Conservation (phyloP, 2,888 invertebrate species). For the Drosophila barbarae region DNA sequence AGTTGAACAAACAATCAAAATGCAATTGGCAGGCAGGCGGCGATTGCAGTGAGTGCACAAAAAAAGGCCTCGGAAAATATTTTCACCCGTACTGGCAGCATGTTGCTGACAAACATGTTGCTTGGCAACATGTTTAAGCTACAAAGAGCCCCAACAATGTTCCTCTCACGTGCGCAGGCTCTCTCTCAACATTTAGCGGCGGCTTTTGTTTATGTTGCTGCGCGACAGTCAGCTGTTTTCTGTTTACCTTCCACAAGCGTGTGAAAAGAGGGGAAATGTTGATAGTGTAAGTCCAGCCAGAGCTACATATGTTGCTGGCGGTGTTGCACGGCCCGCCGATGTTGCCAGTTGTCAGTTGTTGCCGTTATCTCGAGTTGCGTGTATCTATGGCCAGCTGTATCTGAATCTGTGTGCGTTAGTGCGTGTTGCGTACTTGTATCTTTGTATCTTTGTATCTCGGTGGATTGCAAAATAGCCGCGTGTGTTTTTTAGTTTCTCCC, state of each 20-base stretch:
- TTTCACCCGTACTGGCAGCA: conserved; percentile 1
- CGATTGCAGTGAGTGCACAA: conserved; percentile 1
- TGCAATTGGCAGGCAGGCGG: conserved; percentile 21
- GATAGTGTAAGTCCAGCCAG: conserved; percentile 26
- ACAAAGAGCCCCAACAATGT: conserved; percentile 20
- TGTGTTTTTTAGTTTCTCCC: conserved; percentile 14
- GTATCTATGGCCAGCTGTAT: conserved; percentile 8
- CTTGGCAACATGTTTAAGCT: not conserved
- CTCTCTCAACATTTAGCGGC: conserved; percentile 26
- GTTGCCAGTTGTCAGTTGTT: conserved; percentile 24
- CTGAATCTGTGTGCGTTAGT: conserved; percentile 12
- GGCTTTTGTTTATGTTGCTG: conserved; percentile 37
- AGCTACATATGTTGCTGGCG: conserved; percentile 29
- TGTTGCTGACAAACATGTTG: conserved; percentile 5
- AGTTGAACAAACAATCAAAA: conserved; percentile 44
- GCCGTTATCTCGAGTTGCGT: conserved; percentile 29
- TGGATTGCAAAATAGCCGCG: conserved; percentile 41
- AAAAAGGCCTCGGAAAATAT: not conserved
- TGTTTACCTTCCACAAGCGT: conserved; percentile 42
- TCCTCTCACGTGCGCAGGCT: conserved; percentile 39
- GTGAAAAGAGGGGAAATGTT: conserved; percentile 31
- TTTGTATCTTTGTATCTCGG: conserved; percentile 7
- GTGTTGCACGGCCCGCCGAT: conserved; percentile 2
- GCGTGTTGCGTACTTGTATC: conserved; percentile 23
- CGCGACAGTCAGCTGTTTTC: conserved; percentile 38